A percentile compares a stretch with the other conserved stretches of the same genome.
phyloP scores from a whole-genome alignment of 2,888 invertebrate genomes.

The Athalia rosae region DNA sequence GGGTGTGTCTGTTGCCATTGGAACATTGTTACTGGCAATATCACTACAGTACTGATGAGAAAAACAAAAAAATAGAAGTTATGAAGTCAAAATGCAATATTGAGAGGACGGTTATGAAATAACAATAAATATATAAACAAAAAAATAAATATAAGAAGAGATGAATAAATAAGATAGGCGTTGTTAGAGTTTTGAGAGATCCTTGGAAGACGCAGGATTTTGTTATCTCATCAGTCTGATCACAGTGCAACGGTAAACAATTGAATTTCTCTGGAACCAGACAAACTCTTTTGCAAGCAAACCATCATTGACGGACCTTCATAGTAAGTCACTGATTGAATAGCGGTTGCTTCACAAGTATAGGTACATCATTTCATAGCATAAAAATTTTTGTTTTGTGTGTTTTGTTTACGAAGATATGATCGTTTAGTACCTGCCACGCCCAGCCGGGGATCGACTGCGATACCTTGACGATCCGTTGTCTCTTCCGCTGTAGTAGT shows the following conservation, averaged over 20 bases:
- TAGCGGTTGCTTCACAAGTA: slow-evolving; percentile 4
- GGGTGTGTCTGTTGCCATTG: slow-evolving; percentile 26
- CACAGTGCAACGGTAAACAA: slow-evolving; percentile 16
- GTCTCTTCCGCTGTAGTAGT: slow-evolving; percentile 68
- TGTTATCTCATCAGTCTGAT: not conserved
- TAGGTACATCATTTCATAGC: slow-evolving; percentile 27
- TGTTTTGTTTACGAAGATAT: slow-evolving; percentile 58
- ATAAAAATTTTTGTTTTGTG: slow-evolving; percentile 20
- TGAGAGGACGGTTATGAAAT: not conserved
- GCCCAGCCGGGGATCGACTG: slow-evolving; percentile 75
- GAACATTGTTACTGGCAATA: slow-evolving; percentile 2
- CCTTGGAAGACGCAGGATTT: not conserved
- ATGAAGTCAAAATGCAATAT: not conserved
- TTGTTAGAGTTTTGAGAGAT: not conserved
- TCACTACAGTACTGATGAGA: not conserved
- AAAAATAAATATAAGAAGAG: not conserved
- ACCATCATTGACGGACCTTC: slow-evolving; percentile 9
- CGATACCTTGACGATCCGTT: slow-evolving; percentile 75
- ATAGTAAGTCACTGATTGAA: not conserved
- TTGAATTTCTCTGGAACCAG: slow-evolving; percentile 13
- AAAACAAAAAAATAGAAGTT: not conserved
- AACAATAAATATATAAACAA: not conserved
- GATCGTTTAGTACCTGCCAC: slow-evolving; percentile 74
- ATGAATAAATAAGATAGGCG: not conserved
- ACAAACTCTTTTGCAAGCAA: slow-evolving; percentile 17